These are phyloP conservation scores for Suncus etruscus DNA, from an alignment of 2,113 vertebrate genomes.

Conservation along the genomic window DNA sequence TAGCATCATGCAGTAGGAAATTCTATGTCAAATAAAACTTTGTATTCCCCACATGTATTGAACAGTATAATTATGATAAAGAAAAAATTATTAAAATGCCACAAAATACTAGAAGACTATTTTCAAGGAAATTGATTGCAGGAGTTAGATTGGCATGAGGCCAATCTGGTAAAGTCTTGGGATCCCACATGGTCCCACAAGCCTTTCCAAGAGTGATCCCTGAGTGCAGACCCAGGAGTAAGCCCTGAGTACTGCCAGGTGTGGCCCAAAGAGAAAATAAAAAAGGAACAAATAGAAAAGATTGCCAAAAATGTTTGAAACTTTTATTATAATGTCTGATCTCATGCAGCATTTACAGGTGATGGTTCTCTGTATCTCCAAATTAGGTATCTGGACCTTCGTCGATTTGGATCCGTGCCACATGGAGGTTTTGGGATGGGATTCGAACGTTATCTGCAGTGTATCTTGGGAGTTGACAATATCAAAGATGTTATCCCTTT, in stretches of 20 bases:
- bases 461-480: conserved; percentile 95
- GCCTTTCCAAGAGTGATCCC: no score
- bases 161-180: no score
- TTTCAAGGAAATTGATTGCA: conserved; percentile 49
- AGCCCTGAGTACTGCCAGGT: no score
- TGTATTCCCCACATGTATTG: conserved; percentile 23
- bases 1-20: neutral
- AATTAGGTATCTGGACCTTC: conserved; percentile 97
- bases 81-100: neutral
- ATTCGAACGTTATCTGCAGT: conserved; percentile 97
- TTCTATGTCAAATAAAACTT: conserved; percentile 24
- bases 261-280: no score
- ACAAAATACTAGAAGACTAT: conserved; percentile 30
- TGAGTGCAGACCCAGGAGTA: no score
- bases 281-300: no score
- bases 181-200: no score
- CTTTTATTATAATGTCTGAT: conserved; percentile 16
- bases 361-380: conserved; percentile 73
- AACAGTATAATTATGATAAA: conserved; percentile 19
- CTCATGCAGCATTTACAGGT: conserved; percentile 16
- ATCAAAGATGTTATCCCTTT: conserved; percentile 99
- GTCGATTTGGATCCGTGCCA: conserved; percentile 94
- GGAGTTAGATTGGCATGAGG: no score
- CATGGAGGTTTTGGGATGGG: conserved; percentile 99
- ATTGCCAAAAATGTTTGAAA: neutral